phyloP scores from a whole-genome alignment of 2,113 vertebrate species.

The Xiphophorus hellerii region DNA sequence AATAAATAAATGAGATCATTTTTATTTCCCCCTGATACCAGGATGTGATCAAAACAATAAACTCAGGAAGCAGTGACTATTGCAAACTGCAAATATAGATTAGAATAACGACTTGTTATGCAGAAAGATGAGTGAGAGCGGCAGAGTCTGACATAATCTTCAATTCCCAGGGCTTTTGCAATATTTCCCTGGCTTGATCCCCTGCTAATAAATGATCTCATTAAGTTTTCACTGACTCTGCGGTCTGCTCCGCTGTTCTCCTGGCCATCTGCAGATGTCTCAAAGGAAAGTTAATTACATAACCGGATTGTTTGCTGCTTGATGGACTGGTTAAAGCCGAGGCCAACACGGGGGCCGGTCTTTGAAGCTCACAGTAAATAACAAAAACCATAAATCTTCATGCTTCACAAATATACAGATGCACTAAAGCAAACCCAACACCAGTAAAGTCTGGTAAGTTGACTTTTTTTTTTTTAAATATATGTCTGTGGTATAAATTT shows the following conservation, averaged over 20 bases:
- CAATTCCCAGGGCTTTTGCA: conserved; percentile 12
- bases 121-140: conserved; percentile 24
- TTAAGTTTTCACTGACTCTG: conserved; percentile 27
- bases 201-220: conserved; percentile 34
- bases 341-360: conserved; percentile 37
- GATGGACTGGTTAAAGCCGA: conserved; percentile 47
- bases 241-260: conserved; percentile 15
- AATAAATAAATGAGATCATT: conserved; percentile 6
- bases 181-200: conserved; percentile 17
- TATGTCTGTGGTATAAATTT: background rate
- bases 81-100: conserved; percentile 4
- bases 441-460: conserved; percentile 26
- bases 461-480: conserved; percentile 4
- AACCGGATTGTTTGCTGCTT: conserved; percentile 36
- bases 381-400: conserved; percentile 6
- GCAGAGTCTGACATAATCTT: background rate
- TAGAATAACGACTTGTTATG: conserved; percentile 6
- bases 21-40: background rate
- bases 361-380: conserved; percentile 48
- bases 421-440: conserved; percentile 17
- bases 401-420: conserved; percentile 6
- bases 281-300: conserved; percentile 26
- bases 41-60: conserved; percentile 15
- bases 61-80: background rate
- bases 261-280: conserved; percentile 26